Base-by-base conservation (phyloP, 2,888 invertebrate species). In the Cephus spinipes region DNA sequence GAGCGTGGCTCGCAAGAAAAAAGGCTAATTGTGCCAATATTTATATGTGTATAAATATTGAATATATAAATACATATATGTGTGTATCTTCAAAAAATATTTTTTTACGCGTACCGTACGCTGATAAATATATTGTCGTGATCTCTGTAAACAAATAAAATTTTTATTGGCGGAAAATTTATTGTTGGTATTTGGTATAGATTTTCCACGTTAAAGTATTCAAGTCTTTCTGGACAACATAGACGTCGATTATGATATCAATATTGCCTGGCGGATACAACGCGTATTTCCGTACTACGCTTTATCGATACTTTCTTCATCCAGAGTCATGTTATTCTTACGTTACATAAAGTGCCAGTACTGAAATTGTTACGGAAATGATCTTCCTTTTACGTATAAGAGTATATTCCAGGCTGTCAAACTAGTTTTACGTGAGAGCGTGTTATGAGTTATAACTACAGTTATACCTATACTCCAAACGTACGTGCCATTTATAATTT, bases 1-100 rank as follows among this genome's bases (percentile, higher is more conserved):
- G 75, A 88, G 88, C 73, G 90, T 92, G 73, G 84, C 88, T 6
- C 90, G 80, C 73, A 84, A 82, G 1, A 90, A 87, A 31, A 78
- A 71, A 55, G 2, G 23, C 23, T 55, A 23, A 55, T 9, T 32
- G 30, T 30, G 23, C 2, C 1, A 30, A 30, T 69, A 69, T 32
- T 30, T 30, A 23, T 40, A 12, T 40, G 12, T 40, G 0, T 40
- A 1, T 40, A 4, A 12, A 36, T 36, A 12, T 12, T 35, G 12
- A 12, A 40, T 40, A 15, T 36, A 4, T 36, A 40, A 4, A 4
- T 40, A 1, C 15, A 40, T 12, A 1, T 40, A 40, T 12, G 1
- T 36, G 12, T 36, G 15, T 4, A 40, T 40, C 40, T 40, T 40
- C 4, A 15, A 4, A 12, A 15, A 40, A 40, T 40, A 40, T 40